Conservation (phyloP, 2,797 vertebrate species). For the Ctenosaura bakeri region DNA sequence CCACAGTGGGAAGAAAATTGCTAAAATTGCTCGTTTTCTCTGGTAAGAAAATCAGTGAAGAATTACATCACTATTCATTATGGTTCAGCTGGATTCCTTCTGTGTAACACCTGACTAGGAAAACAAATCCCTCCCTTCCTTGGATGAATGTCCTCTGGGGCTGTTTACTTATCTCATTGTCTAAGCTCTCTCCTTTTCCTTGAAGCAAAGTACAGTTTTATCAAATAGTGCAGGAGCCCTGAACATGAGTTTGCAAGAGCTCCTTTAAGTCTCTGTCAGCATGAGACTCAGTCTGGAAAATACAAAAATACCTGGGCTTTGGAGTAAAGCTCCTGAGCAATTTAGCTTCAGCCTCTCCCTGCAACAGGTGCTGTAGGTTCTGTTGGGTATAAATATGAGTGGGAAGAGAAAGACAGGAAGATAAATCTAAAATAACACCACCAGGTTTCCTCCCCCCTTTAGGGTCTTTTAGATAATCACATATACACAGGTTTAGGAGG, state of each 20-base stretch:
- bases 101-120: neutral
- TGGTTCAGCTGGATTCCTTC: neutral
- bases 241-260: neutral
- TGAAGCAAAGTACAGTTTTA: neutral
- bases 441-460: too few relatives aligned
- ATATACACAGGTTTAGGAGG: slow-evolving; percentile 63
- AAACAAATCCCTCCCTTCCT: neutral
- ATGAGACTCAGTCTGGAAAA: slow-evolving; percentile 9
- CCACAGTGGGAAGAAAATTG: too few relatives aligned
- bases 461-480: slow-evolving; percentile 77
- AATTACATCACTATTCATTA: too few relatives aligned
- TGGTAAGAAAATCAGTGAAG: too few relatives aligned
- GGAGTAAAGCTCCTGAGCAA: neutral
- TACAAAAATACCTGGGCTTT: neutral
- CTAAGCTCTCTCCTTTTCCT: neutral
- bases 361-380: neutral
- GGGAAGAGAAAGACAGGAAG: neutral
- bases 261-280: slow-evolving; percentile 1
- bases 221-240: neutral
- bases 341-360: neutral
- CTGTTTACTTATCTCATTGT: neutral
- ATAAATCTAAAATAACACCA: slow-evolving; percentile 40
- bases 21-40: too few relatives aligned
- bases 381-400: slow-evolving; percentile 25
- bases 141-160: too few relatives aligned